These are phyloP conservation scores for Chymomyza procnemis DNA, from an alignment of 2,888 invertebrate species.

Conservation along the genomic window DNA sequence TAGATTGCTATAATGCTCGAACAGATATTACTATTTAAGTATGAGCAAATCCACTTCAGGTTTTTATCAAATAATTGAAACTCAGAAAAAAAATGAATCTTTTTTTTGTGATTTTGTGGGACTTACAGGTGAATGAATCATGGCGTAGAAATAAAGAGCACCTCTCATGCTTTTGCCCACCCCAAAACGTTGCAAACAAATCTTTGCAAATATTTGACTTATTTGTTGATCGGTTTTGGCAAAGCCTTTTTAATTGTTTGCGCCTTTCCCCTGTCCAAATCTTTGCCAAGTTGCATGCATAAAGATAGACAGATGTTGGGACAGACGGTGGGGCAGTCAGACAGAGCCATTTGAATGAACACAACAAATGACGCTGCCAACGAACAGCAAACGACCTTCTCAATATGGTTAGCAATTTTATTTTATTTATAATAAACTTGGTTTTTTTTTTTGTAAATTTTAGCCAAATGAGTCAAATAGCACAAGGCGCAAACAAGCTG, in stretches of 20 bases:
- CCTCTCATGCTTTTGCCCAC: constrained; percentile 45
- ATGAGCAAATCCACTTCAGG: no score
- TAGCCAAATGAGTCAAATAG: constrained; percentile 61
- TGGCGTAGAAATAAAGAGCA: constrained; percentile 4
- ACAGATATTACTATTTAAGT: no score
- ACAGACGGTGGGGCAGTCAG: constrained; percentile 28
- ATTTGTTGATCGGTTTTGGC: constrained; percentile 58
- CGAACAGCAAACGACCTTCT: constrained; percentile 57
- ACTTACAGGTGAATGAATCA: constrained; percentile 5
- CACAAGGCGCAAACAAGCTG: constrained; percentile 23
- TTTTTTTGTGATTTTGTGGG: not conserved
- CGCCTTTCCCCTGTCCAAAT: constrained; percentile 12
- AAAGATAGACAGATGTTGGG: constrained; percentile 48
- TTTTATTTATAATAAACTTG: not conserved
- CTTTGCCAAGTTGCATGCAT: constrained; percentile 23
- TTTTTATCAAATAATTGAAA: no score
- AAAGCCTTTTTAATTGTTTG: constrained; percentile 44
- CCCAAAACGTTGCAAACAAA: constrained; percentile 45
- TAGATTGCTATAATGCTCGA: no score
- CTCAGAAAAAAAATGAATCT: not conserved
- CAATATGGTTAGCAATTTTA: constrained; percentile 61
- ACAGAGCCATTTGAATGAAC: constrained; percentile 53
- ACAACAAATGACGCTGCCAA: constrained; percentile 56
- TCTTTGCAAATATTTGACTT: constrained; percentile 63
- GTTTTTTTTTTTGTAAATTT: constrained; percentile 45